Conservation (phyloP, 2,888 invertebrate species). For the Mechanitis messenoides region DNA sequence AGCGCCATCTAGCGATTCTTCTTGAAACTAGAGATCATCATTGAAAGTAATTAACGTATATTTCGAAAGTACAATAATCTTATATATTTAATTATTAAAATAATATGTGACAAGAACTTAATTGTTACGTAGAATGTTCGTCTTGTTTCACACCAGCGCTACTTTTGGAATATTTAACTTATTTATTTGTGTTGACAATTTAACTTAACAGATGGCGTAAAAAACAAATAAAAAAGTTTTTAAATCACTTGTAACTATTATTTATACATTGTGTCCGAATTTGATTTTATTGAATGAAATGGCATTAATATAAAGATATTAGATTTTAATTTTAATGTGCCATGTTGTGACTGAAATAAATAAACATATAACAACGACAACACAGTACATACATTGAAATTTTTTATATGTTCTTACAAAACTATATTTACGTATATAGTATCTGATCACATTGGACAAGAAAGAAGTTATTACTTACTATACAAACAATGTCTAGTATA, state of each 20-base stretch:
- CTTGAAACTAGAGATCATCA: too few relatives aligned
- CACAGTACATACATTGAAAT: slow-evolving; percentile 33
- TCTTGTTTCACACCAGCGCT: too few relatives aligned
- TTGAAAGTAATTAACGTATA: too few relatives aligned
- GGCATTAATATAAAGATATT: slow-evolving; percentile 42
- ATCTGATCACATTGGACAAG: too few relatives aligned
- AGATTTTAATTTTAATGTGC: slow-evolving; percentile 61
- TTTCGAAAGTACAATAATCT: too few relatives aligned
- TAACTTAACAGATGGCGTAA: slow-evolving; percentile 5
- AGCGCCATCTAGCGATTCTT: slow-evolving; percentile 6
- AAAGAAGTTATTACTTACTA: too few relatives aligned
- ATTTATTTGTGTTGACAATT: background rate
- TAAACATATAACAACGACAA: slow-evolving; percentile 38
- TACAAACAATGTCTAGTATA: too few relatives aligned
- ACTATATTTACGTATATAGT: background rate
- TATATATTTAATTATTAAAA: too few relatives aligned
- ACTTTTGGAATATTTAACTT: background rate
- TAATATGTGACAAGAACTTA: too few relatives aligned
- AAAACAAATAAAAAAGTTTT: too few relatives aligned
- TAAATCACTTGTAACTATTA: background rate
- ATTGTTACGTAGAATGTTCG: too few relatives aligned
- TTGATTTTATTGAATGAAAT: background rate
- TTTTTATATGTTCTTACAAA: background rate
- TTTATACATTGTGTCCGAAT: background rate
- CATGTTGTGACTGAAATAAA: slow-evolving; percentile 51